Base-by-base conservation (phyloP, 2,888 invertebrate genomes). In the Heliconius hortense region DNA sequence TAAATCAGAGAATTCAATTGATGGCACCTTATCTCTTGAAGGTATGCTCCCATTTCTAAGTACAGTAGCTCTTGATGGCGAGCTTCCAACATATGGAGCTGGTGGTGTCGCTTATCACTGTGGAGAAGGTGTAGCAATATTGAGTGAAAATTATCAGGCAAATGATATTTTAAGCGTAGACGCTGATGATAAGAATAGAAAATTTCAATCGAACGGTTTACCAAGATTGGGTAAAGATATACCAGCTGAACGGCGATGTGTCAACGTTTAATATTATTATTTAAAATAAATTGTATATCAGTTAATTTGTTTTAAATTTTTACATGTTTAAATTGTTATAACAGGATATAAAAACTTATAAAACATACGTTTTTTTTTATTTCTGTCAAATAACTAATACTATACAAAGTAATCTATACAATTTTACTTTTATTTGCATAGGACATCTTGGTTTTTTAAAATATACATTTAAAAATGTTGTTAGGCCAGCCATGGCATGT, bases 41-140 rank as follows among this genome's bases (percentile, higher is more conserved):
- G 70, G 56, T 13, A 70, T 21, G 53, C 28, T 70, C 2, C 70
- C 70, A 24, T 70, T 70, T 31, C 35, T 56, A 15, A 70, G 70
- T 56, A 35, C 59, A 31, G 15, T 56, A 11, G 21, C 24, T 8
- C 24, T 70, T 0, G 35, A 70, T 13, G 70, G 70, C 1, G n/a
- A 3, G 3, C 35, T 70, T 24, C 70, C 70, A 35, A 59, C 70
- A 1, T 24, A 10, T 31, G 70, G 70, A 31, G 31, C 59, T 70
- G 70, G 70, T 3, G 59, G 56, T 70, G 70, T 70, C 4, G 24
- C 35, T 35, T 70, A 70, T 26, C 48, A 18, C 3, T 68, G 48
- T 53, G 68, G 68, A 21, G 28, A 68, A 48, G 68, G 48, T 26
- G 11, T 68, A 21, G 68, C 48, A 21, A 26, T 68, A 21, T 28